These are phyloP conservation scores for Etheostoma spectabile DNA, from an alignment of 2,113 vertebrate species.

Conservation along the genomic window DNA sequence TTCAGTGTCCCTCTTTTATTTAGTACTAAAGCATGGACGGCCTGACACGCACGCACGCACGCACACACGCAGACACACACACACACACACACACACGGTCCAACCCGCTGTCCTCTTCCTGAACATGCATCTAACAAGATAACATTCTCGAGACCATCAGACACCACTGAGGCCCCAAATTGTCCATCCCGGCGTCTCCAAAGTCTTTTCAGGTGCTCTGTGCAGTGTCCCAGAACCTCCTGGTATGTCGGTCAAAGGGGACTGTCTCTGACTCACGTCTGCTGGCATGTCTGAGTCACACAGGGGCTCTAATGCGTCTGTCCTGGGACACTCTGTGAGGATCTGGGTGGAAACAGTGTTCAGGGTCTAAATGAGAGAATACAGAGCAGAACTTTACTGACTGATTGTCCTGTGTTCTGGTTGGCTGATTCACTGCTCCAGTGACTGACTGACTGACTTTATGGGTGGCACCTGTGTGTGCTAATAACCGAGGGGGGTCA, in stretches of 20 bases:
- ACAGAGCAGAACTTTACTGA: background rate
- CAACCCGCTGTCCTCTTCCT: background rate
- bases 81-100: too few relatives aligned
- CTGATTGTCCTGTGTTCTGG: background rate
- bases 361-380: background rate
- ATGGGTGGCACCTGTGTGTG: slow-evolving; percentile 2
- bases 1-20: too few relatives aligned
- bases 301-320: background rate
- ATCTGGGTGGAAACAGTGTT: background rate
- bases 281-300: slow-evolving; percentile 17
- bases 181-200: background rate
- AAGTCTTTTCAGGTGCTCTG: slow-evolving; percentile 14
- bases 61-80: too few relatives aligned
- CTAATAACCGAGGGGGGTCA: slow-evolving; percentile 1
- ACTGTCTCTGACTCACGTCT: slow-evolving; percentile 21
- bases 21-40: too few relatives aligned
- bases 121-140: background rate
- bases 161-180: background rate
- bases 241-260: slow-evolving; percentile 32
- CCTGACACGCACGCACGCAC: too few relatives aligned
- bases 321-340: background rate
- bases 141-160: too few relatives aligned
- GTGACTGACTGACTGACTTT: slow-evolving; percentile 3
- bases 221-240: background rate
- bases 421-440: slow-evolving; percentile 6